Base-by-base conservation (phyloP, 2,113 vertebrate species). In the Microcebus jonahi region DNA sequence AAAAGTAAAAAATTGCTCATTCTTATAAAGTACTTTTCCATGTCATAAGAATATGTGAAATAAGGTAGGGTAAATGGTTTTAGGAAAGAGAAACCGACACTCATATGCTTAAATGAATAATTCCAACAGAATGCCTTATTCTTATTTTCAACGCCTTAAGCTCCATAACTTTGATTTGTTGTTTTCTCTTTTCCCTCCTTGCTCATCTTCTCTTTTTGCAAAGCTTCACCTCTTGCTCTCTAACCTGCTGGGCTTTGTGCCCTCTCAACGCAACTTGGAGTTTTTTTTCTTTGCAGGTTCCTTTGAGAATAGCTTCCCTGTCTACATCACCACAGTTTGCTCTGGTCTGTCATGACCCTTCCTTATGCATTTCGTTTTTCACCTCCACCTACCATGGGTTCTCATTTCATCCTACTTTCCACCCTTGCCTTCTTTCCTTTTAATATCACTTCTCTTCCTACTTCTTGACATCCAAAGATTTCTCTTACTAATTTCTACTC, bases 391-490 rank as follows among this genome's bases (percentile, higher is more conserved):
- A 21, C 71, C 34, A 5, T 11, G 9, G 73, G 3, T 39, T 85
- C 61, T 92, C 57, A 70, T 75, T 8, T 84, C 50, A 29, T 61
- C 63, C 77, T 67, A 65, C 68, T 61, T 83, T 63, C 94, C n/a
- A 82, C 10, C 18, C 71, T 48, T 27, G 75, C 31, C 76, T 79
- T 96, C 70, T 87, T 80, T 84, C 70, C 67, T 61, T 67, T n/a
- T 34, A 34, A 27, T 81, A 59, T 67, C 9, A 10, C 81, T 94
- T 88, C 53, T 85, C 71, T 93, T 89, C 18, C 67, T 92, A 53
- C 55, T 71, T 77, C 57, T 94, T 88, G 63, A 89, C 68, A 95
- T 71, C 36, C 86, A 89, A 68, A 81, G 8, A 88, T 45, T 91
- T 97, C 57, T 75, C 67, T 86, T 75, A 42, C 23, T 86, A 71